phyloP scores from a whole-genome alignment of 2,888 invertebrate species.

The Heliothis peltigera region DNA sequence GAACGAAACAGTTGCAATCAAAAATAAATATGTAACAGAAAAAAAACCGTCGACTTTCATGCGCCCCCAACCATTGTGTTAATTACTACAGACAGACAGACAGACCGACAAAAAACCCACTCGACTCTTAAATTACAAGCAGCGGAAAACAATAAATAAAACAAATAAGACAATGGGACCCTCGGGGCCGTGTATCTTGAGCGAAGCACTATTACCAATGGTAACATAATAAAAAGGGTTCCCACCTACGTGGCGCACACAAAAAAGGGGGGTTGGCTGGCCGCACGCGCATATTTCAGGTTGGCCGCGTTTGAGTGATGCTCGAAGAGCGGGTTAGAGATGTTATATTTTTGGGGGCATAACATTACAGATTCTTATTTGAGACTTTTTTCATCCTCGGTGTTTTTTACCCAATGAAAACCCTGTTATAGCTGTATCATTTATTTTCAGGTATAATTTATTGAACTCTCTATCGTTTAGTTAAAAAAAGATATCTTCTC shows the following conservation, averaged over 20 bases:
- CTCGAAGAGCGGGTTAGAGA: conserved; percentile 38
- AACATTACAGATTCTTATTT: not conserved
- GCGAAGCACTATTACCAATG: conserved; percentile 73
- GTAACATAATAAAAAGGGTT: conserved; percentile 78
- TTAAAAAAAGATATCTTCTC: too few relatives aligned
- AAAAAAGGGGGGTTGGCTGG: conserved; percentile 68
- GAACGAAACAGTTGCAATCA: conserved; percentile 23
- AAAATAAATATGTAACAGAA: conserved; percentile 47
- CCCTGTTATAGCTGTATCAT: too few relatives aligned
- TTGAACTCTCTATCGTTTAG: too few relatives aligned
- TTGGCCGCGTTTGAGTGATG: conserved; percentile 38
- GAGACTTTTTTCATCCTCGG: too few relatives aligned
- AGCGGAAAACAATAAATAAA: conserved; percentile 77
- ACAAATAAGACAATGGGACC: conserved; percentile 72
- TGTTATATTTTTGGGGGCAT: not conserved
- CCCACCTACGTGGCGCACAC: conserved; percentile 73
- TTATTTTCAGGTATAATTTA: too few relatives aligned
- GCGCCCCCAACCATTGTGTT: conserved; percentile 72
- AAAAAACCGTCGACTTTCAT: conserved; percentile 58
- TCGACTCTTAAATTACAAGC: conserved; percentile 78
- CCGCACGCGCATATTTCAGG: conserved; percentile 70
- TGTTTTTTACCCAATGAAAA: too few relatives aligned
- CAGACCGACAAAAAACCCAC: conserved; percentile 68
- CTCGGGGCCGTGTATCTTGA: conserved; percentile 66
- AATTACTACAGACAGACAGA: conserved; percentile 76